Percentiles rank a stretch among this genome's conserved stretches.
These are phyloP conservation scores for Hydrolagus colliei DNA, from an alignment of 2,797 vertebrate genomes.

Conservation along the genomic window DNA sequence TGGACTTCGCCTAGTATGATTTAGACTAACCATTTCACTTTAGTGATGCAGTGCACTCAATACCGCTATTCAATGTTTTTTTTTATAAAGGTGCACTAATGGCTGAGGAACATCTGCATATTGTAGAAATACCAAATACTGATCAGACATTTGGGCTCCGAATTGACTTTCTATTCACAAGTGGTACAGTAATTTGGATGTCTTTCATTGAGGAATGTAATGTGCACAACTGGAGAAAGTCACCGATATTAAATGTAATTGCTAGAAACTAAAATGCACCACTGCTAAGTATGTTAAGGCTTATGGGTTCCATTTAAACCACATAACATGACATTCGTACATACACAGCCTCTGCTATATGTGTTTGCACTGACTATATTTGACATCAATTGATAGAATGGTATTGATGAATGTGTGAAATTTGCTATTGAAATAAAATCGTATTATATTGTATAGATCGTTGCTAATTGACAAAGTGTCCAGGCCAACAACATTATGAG, in stretches of 20 bases:
- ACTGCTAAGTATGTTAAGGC: too few species aligned
- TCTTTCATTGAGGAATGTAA: not conserved
- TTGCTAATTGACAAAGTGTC: too few species aligned
- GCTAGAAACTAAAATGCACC: not conserved
- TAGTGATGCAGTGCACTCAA: not conserved
- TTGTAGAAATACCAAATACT: not conserved
- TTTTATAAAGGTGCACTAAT: not conserved
- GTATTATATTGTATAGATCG: too few species aligned
- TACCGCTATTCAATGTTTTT: not conserved
- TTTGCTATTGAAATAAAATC: not conserved
- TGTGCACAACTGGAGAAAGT: not conserved
- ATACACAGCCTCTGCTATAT: not conserved
- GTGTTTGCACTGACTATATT: not conserved
- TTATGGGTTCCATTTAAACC: not conserved
- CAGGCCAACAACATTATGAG: too few species aligned
- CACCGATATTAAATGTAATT: not conserved
- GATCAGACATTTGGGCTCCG: not conserved
- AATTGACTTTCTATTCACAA: not conserved
- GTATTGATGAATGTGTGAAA: not conserved
- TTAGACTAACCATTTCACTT: too few species aligned
- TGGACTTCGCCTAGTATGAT: not conserved
- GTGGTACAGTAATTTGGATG: too few species aligned
- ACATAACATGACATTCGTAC: not conserved
- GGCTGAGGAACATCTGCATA: not conserved
- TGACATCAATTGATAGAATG: not conserved